These are phyloP conservation scores for Crax fasciolata DNA, from an alignment of 2,797 vertebrate genomes.

Conservation along the genomic window DNA sequence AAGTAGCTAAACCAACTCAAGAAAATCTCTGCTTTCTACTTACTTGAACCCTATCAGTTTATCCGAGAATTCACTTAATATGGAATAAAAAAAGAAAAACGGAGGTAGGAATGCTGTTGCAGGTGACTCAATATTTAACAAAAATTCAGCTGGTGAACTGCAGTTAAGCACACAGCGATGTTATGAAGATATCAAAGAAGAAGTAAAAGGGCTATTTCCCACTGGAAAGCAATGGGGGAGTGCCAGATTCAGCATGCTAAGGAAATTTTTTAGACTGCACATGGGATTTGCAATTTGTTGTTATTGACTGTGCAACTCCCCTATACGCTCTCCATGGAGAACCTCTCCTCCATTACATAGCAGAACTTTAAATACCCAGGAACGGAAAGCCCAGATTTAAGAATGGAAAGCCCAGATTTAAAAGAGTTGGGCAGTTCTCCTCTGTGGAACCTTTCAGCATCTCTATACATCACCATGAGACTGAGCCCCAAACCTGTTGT, in stretches of 20 bases:
- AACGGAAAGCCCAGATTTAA: background rate
- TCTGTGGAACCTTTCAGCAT: background rate
- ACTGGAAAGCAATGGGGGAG: background rate
- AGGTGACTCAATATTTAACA: background rate
- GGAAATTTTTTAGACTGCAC: background rate
- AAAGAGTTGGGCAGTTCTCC: background rate
- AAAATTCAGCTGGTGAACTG: background rate
- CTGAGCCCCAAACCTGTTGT: background rate
- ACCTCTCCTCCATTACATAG: background rate
- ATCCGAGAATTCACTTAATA: background rate
- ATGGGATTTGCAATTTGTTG: background rate
- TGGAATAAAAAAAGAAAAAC: background rate
- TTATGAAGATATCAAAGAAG: background rate
- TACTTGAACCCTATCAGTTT: background rate
- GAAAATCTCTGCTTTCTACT: background rate
- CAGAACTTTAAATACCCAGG: background rate
- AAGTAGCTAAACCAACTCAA: background rate
- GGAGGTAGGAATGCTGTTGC: rapidly evolving
- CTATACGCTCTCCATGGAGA: background rate
- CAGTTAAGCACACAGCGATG: background rate
- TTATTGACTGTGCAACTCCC: background rate
- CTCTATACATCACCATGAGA: background rate
- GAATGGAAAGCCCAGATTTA: background rate
- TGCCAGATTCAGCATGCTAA: background rate
- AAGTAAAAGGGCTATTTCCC: background rate